These are phyloP conservation scores for Protonibea diacanthus DNA, from an alignment of 2,797 vertebrate genomes.

Conservation along the genomic window DNA sequence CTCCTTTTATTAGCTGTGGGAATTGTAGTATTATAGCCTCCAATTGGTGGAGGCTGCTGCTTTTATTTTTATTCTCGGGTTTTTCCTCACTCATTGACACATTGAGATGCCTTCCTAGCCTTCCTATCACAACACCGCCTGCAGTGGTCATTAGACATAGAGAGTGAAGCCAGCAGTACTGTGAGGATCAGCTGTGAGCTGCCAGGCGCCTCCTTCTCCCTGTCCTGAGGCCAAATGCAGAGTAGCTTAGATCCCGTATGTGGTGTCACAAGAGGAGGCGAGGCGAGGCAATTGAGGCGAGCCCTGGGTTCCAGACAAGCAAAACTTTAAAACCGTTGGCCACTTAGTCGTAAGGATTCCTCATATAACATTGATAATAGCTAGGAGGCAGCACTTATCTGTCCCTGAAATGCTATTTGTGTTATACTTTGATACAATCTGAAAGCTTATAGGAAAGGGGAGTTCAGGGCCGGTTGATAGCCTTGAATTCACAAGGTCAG, in stretches of 20 bases:
- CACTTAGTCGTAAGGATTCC: slow-evolving; percentile 22
- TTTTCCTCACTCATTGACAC: slow-evolving; percentile 51
- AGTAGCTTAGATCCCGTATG: slow-evolving; percentile 49
- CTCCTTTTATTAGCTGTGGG: background rate
- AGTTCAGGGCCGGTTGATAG: background rate
- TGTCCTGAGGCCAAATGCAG: slow-evolving; percentile 63
- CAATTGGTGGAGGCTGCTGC: slow-evolving; percentile 8
- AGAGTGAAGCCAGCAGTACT: slow-evolving; percentile 39
- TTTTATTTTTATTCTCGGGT: slow-evolving; percentile 35
- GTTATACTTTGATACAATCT: background rate
- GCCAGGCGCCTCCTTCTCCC: slow-evolving; percentile 25
- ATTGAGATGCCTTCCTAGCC: slow-evolving; percentile 28
- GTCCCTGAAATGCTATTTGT: slow-evolving; percentile 5
- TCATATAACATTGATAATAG: slow-evolving; percentile 34
- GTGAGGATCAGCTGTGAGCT: slow-evolving; percentile 76
- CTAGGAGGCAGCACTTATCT: slow-evolving; percentile 17
- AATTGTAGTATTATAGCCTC: background rate
- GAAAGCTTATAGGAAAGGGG: slow-evolving; percentile 5
- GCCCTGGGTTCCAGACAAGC: slow-evolving; percentile 35
- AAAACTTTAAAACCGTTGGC: slow-evolving; percentile 41
- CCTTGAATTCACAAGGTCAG: background rate
- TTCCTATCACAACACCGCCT: slow-evolving; percentile 8
- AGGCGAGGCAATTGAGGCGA: background rate
- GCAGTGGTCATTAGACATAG: slow-evolving; percentile 37
- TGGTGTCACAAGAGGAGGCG: slow-evolving; percentile 36